Conservation (phyloP, 2,113 vertebrate genomes). For the Dinomys branickii region DNA sequence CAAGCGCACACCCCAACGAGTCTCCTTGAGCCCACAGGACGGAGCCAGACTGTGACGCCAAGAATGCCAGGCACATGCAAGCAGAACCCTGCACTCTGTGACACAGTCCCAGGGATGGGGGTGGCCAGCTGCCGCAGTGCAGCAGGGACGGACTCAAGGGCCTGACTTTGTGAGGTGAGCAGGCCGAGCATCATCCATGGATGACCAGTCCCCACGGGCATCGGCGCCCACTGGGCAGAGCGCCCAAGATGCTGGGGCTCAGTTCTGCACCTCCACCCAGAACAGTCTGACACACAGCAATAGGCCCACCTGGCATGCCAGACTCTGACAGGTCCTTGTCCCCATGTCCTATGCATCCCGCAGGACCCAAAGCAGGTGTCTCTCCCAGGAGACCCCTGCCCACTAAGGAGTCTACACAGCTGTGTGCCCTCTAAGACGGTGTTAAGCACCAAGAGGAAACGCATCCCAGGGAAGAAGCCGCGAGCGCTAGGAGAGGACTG, state of each 20-base stretch:
- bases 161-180: not conserved
- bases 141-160: not conserved
- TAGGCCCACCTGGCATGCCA: not conserved
- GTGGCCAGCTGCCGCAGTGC: not conserved
- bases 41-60: not conserved
- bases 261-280: not conserved
- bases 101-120: too few species aligned
- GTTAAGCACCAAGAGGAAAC: not conserved
- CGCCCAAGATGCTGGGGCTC: not conserved
- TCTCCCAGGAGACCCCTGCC: not conserved
- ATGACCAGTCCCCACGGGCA: not conserved
- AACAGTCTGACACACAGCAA: not conserved
- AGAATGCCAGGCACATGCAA: not conserved
- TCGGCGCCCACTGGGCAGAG: not conserved
- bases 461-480: too few species aligned
- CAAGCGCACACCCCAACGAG: not conserved
- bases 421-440: not conserved
- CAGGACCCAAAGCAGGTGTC: not conserved
- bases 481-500: not conserved
- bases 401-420: not conserved
- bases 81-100: accelerated
- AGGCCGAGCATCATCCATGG: not conserved
- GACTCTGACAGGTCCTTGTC: not conserved
- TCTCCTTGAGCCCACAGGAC: not conserved
- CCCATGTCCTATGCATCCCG: accelerated